Base-by-base conservation (phyloP, 2,888 invertebrate species). In the Callyntrura guangdongensis region DNA sequence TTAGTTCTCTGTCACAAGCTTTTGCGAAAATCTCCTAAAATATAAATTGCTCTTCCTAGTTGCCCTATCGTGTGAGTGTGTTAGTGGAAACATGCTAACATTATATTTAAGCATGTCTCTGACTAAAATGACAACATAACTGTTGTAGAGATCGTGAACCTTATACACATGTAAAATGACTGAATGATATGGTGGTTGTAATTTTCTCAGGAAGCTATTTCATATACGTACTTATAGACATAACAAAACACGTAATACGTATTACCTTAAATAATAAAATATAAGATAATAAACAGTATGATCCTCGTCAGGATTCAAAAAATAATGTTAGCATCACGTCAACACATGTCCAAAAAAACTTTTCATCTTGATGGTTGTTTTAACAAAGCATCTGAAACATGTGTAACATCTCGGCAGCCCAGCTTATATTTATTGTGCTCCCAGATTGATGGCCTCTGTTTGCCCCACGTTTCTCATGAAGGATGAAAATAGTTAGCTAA, bases 111-210 rank as follows among this genome's bases (percentile, higher is more conserved):
- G n/a, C 6, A 79, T 88, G 69, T 88, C 74, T 17, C 47, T 49
- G 59, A 17, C 20, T n/a, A 61, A 89, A 82, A 89, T 89, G 88
- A 89, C 88, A 89, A 61, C 17, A 45, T 87, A 67, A 45, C 74
- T 83, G n/a, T 89, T 74, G 56, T 81, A 87, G 81, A 56, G 56
- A 87, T 87, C 81, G 59, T 81, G 87, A 87, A 53, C 81, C 49
- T 36, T 69, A 81, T 79, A 72, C 61, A 74, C 85, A 85, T 74
- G 47, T 20, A 79, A 61, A 77, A 25, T 74, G 61, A 59, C 27
- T 61, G 69, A 56, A 69, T 53, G 49, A 87, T 56, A 87, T 64
- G 17, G 47, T 87, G 11, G 4, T 45, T 45, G 12, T 69, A 8
- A 72, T 72, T 45, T 72, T 83, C 67, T 49, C 27, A 36, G 2